Conservation (phyloP, 2,888 invertebrate species). For the Pyralis farinalis region DNA sequence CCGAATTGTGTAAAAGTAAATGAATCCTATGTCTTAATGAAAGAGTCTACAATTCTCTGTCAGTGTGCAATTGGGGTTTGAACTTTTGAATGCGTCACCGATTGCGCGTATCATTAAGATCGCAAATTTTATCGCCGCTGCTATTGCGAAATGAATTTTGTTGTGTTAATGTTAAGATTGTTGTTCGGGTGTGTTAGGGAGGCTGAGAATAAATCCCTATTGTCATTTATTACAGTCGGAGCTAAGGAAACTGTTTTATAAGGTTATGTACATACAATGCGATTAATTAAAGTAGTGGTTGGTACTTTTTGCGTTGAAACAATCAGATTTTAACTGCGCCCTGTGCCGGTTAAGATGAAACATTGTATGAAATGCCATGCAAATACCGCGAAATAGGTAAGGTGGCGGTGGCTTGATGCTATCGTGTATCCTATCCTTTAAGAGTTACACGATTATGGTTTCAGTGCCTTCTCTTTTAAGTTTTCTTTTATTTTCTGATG, state of each 20-base stretch:
- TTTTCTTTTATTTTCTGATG: no score
- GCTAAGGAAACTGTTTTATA: constrained; percentile 55
- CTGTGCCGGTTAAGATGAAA: constrained; percentile 9
- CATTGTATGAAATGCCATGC: not conserved
- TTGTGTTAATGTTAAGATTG: constrained; percentile 25
- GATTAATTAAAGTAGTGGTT: constrained; percentile 47
- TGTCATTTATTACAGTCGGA: constrained; percentile 47
- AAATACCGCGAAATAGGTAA: not conserved
- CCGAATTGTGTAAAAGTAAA: constrained; percentile 15
- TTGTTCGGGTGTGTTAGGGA: constrained; percentile 14
- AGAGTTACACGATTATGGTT: no score
- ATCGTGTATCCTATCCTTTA: no score
- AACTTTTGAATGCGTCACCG: constrained; percentile 32
- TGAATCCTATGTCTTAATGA: constrained; percentile 19
- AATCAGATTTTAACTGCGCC: constrained; percentile 22
- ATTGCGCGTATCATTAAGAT: constrained; percentile 44
- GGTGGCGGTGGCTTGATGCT: not conserved
- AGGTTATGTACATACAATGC: constrained; percentile 44
- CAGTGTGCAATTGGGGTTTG: constrained; percentile 19
- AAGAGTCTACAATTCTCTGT: constrained; percentile 23
- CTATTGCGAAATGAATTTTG: constrained; percentile 33
- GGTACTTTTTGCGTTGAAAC: constrained; percentile 23
- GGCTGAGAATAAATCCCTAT: constrained; percentile 43
- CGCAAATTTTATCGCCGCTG: constrained; percentile 27
- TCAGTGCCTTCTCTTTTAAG: no score